Base-by-base conservation (phyloP, 2,888 invertebrate genomes). In the Dasypolia templi region DNA sequence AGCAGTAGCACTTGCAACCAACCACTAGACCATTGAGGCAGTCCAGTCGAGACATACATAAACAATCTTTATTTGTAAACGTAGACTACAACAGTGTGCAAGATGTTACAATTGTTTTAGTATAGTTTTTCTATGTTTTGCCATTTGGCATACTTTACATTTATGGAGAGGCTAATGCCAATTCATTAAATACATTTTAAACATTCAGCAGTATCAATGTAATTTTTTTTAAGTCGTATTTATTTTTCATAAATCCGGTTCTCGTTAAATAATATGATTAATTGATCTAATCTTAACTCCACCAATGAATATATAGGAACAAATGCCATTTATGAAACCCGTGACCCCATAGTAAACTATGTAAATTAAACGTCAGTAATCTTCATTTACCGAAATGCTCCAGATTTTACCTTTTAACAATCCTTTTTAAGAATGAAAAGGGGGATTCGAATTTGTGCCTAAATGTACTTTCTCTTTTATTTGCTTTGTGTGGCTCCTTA, bases 361-460 rank as follows among this genome's bases (percentile, higher is more conserved):
- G 26, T 22, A 14, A 59, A 53, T 14, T 51, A 53, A 46, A 79
- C 42, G 26, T 46, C 58, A 39, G 63, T 46, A 51, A 32, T 71
- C 26, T 61, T 65, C 62, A 62, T 56, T 62, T 80, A 44, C 35
- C 22, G 29, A 42, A 67, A n/a, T 64, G 39, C 14, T 12, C 3
- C 26, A 42, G 17, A 77, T 66, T 65, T 58, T n/a, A 63, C 53
- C 42, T 59, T 73, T 79, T 81, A 12, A 17, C 35, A 32, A n/a
- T 56, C 51, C 22, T 46, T 65, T 65, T 32, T 39, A 39, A 26
- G 26, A 51, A 62, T 46, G 49, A 68, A 81, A 63, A 76, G 44
- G 7, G 14, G 7, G 51, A 42, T 66, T 49, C 44, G 51, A 65
- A 42, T 69, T 75, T 51, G 9, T 61, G 49, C 26, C 17, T 26